Evolutionary conservation across 2,797 vertebrate species (phyloP).

Genomic region (Protosalanx chinensis): DNA sequence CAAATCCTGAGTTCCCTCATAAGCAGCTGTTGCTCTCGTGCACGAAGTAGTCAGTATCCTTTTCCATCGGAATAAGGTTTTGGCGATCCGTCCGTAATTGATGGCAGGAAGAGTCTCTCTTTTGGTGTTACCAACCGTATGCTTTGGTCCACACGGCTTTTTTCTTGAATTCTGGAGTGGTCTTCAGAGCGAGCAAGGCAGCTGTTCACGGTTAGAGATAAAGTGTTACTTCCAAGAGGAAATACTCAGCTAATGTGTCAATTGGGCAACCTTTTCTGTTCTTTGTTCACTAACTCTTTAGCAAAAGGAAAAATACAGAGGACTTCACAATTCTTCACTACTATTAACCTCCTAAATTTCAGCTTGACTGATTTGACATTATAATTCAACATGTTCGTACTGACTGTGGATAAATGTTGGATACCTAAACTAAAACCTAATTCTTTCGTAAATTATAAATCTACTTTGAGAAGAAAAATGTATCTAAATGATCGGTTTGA

Average conservation of each 20-base stretch:
- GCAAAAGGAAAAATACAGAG: background rate
- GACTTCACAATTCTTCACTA: too few species aligned
- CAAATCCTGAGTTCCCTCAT: too few species aligned
- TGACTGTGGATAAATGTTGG: background rate
- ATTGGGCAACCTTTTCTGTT: too few species aligned
- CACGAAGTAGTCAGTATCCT: background rate
- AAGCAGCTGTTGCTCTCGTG: too few species aligned
- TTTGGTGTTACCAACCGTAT: constrained; percentile 81
- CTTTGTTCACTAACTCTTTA: background rate
- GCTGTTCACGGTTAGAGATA: constrained; percentile 59
- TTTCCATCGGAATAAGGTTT: background rate
- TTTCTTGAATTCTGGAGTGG: constrained; percentile 86
- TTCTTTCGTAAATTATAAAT: too few species aligned
- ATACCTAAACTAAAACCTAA: too few species aligned
- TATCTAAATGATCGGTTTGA: background rate
- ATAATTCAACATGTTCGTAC: background rate
- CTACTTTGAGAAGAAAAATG: background rate
- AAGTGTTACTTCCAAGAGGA: background rate
- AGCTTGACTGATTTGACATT: too few species aligned
- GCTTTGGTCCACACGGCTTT: constrained; percentile 90
- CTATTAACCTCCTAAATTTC: too few species aligned
- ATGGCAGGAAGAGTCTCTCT: background rate
- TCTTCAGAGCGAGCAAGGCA: constrained; percentile 78
- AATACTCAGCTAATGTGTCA: too few species aligned
- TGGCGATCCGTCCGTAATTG: background rate